Evolutionary conservation across 2,888 invertebrate genomes (phyloP).

Genomic region (Lapara coniferarum): DNA sequence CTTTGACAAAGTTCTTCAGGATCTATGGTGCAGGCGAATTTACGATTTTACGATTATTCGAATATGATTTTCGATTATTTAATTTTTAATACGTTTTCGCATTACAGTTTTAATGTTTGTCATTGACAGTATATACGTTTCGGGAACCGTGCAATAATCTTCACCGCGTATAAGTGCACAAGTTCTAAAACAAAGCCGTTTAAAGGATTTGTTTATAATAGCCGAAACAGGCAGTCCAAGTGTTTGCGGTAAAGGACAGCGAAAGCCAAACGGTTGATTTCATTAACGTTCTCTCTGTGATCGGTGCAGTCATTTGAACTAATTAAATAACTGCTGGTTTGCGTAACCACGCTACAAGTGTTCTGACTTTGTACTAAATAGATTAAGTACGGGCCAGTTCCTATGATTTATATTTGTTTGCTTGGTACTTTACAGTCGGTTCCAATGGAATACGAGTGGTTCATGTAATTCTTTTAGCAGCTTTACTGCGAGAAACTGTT

Average conservation of each 20-base stretch:
- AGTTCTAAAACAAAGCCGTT: background rate
- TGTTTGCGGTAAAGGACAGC: constrained; percentile 27
- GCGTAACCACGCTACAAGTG: constrained; percentile 33
- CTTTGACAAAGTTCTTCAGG: no score
- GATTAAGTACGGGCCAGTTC: constrained; percentile 19
- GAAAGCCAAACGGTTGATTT: constrained; percentile 29
- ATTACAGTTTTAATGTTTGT: no score
- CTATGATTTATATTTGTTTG: constrained; percentile 23
- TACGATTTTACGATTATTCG: no score
- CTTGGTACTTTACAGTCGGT: constrained; percentile 13
- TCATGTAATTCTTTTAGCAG: constrained; percentile 20
- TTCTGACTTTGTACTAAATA: constrained; percentile 25
- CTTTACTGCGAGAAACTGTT: constrained; percentile 1
- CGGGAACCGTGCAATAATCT: no score
- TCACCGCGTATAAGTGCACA: background rate
- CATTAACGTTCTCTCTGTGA: constrained; percentile 32
- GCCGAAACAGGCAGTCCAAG: background rate
- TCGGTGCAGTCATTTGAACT: constrained; percentile 42
- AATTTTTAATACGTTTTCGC: no score
- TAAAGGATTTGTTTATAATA: constrained; percentile 3
- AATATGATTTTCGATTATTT: no score
- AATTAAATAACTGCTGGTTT: constrained; percentile 47
- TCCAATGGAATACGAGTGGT: constrained; percentile 16
- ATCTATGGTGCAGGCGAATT: no score
- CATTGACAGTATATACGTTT: no score